phyloP scores from a whole-genome alignment of 2,113 vertebrate genomes.

The Hemichromis elongatus region DNA sequence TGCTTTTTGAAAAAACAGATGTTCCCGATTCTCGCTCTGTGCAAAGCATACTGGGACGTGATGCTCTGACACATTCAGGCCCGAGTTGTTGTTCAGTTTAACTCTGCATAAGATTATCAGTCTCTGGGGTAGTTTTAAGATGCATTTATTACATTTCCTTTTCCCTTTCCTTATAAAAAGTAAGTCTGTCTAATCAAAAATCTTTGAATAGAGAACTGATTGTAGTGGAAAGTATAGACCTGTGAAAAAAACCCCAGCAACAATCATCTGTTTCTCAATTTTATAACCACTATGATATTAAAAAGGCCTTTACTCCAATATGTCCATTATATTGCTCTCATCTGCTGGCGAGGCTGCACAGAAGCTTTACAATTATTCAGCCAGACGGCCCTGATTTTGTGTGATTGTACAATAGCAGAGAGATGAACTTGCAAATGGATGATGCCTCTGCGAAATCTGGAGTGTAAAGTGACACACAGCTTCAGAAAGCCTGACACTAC shows the following conservation, averaged over 20 bases:
- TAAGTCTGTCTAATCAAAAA: background rate
- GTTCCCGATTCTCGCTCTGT: background rate
- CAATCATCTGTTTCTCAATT: background rate
- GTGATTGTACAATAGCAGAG: constrained; percentile 4
- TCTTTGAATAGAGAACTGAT: background rate
- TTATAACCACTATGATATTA: background rate
- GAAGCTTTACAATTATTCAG: background rate
- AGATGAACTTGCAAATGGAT: constrained; percentile 3
- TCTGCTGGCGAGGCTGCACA: background rate
- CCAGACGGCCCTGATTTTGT: background rate
- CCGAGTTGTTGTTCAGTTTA: background rate
- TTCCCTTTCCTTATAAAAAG: background rate
- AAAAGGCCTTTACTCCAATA: background rate
- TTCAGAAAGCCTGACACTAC: constrained; percentile 7
- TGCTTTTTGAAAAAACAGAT: background rate
- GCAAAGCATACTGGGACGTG: background rate
- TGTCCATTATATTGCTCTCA: background rate
- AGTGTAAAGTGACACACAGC: constrained; percentile 15
- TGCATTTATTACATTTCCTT: background rate
- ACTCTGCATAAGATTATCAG: background rate
- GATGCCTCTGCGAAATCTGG: constrained; percentile 18
- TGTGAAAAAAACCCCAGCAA: rapidly evolving
- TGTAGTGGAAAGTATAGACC: background rate
- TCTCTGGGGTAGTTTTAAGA: background rate
- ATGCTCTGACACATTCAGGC: background rate